phyloP scores from a whole-genome alignment of 2,113 vertebrate species.

The Festucalex cinctus region DNA sequence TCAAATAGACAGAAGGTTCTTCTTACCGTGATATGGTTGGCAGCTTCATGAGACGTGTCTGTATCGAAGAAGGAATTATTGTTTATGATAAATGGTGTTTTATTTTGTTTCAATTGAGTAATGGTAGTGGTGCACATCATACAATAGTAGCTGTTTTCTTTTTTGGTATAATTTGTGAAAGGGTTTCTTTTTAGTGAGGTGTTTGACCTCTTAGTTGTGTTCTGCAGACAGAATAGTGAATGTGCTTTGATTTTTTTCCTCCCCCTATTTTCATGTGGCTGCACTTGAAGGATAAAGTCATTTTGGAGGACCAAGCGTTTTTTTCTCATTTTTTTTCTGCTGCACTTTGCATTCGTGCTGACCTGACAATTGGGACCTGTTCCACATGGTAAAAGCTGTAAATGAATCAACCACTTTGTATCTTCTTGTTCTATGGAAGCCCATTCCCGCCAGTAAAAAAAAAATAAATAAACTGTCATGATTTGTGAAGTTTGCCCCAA shows the following conservation, averaged over 20 bases:
- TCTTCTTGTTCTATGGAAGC: slow-evolving; percentile 1
- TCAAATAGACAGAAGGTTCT: slow-evolving; percentile 21
- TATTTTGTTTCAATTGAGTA: slow-evolving; percentile 19
- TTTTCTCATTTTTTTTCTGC: slow-evolving; percentile 23
- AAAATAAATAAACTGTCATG: too few species aligned
- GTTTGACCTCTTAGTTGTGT: slow-evolving; percentile 40
- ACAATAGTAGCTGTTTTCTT: slow-evolving; percentile 37
- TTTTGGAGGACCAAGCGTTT: slow-evolving; percentile 62
- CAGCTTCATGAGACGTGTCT: slow-evolving; percentile 15
- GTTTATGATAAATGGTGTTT: slow-evolving; percentile 17
- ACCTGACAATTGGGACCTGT: slow-evolving; percentile 33
- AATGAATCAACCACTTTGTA: background rate
- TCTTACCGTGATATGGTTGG: slow-evolving; percentile 23
- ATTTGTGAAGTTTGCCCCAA: slow-evolving; percentile 30
- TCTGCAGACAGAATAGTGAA: slow-evolving; percentile 42
- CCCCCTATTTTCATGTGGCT: slow-evolving; percentile 56
- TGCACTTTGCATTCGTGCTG: slow-evolving; percentile 41
- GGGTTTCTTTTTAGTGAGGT: slow-evolving; percentile 37
- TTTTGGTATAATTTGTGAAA: slow-evolving; percentile 37
- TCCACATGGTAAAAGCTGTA: slow-evolving; percentile 8
- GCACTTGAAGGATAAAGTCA: slow-evolving; percentile 43
- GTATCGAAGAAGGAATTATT: slow-evolving; percentile 38
- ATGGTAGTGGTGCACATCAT: slow-evolving; percentile 48
- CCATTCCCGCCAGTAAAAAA: too few species aligned
- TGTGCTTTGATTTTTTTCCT: slow-evolving; percentile 30